These are phyloP conservation scores for Tribolium madens DNA, from an alignment of 1,140 invertebrate genomes.

Conservation along the genomic window DNA sequence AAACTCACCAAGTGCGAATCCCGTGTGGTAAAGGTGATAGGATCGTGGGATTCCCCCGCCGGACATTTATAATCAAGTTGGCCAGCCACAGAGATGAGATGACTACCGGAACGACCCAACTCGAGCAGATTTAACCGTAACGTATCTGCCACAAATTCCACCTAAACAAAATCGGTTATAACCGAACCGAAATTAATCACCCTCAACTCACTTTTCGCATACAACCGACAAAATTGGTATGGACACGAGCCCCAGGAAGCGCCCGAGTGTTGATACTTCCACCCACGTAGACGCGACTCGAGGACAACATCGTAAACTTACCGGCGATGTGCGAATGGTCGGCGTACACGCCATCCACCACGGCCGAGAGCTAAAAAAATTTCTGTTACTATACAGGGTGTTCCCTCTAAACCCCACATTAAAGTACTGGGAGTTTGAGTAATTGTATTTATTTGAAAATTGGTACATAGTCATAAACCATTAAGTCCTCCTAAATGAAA, in stretches of 20 bases:
- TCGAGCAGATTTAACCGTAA: conserved; percentile 90
- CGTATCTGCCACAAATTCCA: conserved; percentile 92
- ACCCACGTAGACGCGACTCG: conserved; percentile 88
- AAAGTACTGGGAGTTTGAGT: too few relatives aligned
- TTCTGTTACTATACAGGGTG: too few relatives aligned
- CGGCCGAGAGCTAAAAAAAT: conserved; percentile 86
- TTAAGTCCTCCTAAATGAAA: too few relatives aligned
- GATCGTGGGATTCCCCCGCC: conserved; percentile 86
- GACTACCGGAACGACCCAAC: conserved; percentile 85
- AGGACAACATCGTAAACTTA: conserved; percentile 90
- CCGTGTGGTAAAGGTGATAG: conserved; percentile 90
- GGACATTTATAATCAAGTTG: conserved; percentile 91
- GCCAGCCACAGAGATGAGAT: conserved; percentile 89
- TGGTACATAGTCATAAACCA: too few relatives aligned
- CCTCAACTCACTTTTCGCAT: conserved; percentile 84
- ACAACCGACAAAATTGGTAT: conserved; percentile 95
- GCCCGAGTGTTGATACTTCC: conserved; percentile 86
- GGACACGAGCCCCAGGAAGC: conserved; percentile 84
- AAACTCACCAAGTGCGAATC: conserved; percentile 87
- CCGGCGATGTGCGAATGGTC: conserved; percentile 93
- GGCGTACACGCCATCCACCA: conserved; percentile 92
- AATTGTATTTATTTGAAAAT: too few relatives aligned
- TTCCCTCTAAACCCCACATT: too few relatives aligned
- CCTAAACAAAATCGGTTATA: conserved; percentile 69
- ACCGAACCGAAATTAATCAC: too few relatives aligned